These are phyloP conservation scores for Nasua narica DNA, from an alignment of 2,797 vertebrate genomes.

Conservation along the genomic window DNA sequence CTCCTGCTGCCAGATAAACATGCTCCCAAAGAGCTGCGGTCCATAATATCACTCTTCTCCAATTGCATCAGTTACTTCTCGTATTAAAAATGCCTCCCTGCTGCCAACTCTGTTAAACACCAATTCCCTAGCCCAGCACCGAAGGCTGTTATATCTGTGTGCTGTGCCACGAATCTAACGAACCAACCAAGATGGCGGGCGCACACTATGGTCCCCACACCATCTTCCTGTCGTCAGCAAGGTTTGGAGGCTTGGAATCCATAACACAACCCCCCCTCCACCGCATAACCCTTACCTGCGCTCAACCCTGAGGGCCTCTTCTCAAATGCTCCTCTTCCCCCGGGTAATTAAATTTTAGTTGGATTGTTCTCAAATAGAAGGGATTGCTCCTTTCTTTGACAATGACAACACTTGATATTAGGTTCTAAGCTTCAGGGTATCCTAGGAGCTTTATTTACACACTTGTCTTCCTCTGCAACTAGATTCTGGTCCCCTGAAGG, in stretches of 20 bases:
- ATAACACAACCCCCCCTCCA: not conserved
- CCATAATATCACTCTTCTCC: not conserved
- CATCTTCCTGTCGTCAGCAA: not conserved
- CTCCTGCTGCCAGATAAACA: not conserved
- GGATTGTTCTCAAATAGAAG: not conserved
- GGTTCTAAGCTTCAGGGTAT: not conserved
- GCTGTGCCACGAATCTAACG: fast-evolving
- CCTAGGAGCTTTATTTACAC: not conserved
- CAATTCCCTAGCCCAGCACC: not conserved
- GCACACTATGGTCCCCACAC: fast-evolving
- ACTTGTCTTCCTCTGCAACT: not conserved
- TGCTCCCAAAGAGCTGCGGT: not conserved
- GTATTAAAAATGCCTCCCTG: not conserved
- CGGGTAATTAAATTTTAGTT: not conserved
- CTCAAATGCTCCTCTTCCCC: not conserved
- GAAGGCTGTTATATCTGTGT: not conserved
- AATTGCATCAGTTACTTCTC: not conserved
- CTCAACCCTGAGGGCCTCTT: not conserved
- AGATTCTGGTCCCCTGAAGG: not conserved
- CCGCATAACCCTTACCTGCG: not conserved
- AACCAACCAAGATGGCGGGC: too few relatives aligned
- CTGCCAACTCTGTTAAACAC: not conserved
- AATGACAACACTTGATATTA: too few relatives aligned
- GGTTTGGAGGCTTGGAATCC: not conserved
- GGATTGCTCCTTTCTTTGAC: not conserved